phyloP scores from a whole-genome alignment of 2,797 vertebrate genomes.

The Anguilla pacifica region DNA sequence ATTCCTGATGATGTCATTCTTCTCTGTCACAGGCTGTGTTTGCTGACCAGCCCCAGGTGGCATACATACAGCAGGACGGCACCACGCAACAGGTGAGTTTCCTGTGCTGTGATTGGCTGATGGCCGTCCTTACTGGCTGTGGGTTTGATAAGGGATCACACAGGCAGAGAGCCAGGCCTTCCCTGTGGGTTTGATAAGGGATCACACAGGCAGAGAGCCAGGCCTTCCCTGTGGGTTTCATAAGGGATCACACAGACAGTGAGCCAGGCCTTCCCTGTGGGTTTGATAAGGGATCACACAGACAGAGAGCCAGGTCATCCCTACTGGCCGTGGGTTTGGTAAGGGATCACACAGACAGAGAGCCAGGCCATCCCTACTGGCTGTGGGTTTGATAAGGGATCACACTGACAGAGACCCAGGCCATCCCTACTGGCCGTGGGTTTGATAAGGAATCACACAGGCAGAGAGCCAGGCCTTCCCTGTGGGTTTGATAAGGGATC shows the following conservation, averaged over 20 bases:
- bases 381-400: too few relatives aligned
- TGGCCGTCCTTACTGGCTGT: background rate
- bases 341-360: background rate
- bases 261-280: background rate
- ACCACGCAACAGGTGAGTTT: slow-evolving; percentile 87
- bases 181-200: background rate
- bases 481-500: background rate
- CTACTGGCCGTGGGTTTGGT: background rate
- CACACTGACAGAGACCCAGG: background rate
- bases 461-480: background rate
- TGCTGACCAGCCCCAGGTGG: slow-evolving; percentile 93
- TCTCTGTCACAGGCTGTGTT: slow-evolving; percentile 80
- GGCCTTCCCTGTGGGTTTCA: background rate
- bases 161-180: background rate
- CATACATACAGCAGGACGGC: slow-evolving; percentile 95
- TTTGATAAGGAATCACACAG: too few relatives aligned
- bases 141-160: background rate
- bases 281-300: background rate
- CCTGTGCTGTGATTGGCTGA: background rate
- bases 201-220: background rate
- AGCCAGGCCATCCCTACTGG: background rate
- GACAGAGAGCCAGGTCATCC: background rate
- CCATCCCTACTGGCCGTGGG: too few relatives aligned
- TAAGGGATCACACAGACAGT: background rate
- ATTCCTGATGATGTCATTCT: background rate